phyloP scores from a whole-genome alignment of 2,888 invertebrate species.

The Platycheirus albimanus region DNA sequence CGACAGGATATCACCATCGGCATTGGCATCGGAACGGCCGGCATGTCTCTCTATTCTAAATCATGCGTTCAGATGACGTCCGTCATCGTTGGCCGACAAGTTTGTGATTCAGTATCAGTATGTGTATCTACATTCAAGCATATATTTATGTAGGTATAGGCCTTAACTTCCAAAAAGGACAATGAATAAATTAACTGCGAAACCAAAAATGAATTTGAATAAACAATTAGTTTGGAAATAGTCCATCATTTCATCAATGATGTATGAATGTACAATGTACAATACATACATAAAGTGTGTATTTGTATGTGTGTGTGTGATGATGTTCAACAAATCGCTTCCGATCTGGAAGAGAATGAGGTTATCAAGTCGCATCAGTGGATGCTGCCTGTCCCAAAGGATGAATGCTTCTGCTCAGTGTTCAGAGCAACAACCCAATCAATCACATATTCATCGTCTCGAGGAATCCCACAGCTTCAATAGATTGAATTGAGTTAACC shows the following conservation, averaged over 20 bases:
- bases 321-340: slow-evolving; percentile 61
- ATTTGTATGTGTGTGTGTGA: slow-evolving; percentile 13
- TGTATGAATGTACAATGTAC: not conserved
- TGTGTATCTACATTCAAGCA: not conserved
- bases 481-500: slow-evolving; percentile 60
- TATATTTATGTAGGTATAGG: not conserved
- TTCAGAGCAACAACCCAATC: slow-evolving; percentile 48
- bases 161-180: slow-evolving; percentile 49
- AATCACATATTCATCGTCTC: slow-evolving; percentile 56
- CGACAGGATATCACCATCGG: slow-evolving; percentile 61
- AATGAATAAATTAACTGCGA: slow-evolving; percentile 70
- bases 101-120: not conserved
- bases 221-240: slow-evolving; percentile 68
- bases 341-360: slow-evolving; percentile 25
- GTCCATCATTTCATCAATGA: slow-evolving; percentile 57
- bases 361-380: slow-evolving; percentile 21
- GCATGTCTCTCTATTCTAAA: slow-evolving; percentile 24
- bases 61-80: slow-evolving; percentile 41
- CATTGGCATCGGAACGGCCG: not conserved
- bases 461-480: slow-evolving; percentile 37
- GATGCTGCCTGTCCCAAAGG: slow-evolving; percentile 4
- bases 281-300: no score
- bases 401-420: slow-evolving; percentile 31
- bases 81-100: slow-evolving; percentile 47
- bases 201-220: slow-evolving; percentile 73